phyloP scores from a whole-genome alignment of 2,113 vertebrate genomes.

The Aphyosemion australe region DNA sequence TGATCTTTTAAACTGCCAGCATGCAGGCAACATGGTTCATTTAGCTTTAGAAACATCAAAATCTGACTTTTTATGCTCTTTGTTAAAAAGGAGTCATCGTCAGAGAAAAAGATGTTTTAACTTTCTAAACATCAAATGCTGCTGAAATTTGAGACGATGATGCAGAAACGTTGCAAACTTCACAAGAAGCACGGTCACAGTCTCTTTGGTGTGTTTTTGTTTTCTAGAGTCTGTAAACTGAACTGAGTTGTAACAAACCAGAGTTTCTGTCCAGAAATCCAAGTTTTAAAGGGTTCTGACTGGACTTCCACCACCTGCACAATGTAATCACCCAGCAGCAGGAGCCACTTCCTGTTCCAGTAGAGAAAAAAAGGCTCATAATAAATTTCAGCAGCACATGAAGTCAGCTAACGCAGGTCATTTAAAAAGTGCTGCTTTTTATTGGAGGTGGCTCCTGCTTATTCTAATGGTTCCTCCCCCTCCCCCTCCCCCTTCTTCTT shows the following conservation, averaged over 20 bases:
- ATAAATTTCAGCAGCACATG: constrained; percentile 54
- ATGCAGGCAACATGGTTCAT: constrained; percentile 29
- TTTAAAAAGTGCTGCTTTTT: constrained; percentile 67
- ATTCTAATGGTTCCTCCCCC: constrained; percentile 60
- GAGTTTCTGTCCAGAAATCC: not conserved
- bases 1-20: constrained; percentile 38
- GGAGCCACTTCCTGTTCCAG: not conserved
- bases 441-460: constrained; percentile 59
- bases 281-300: not conserved
- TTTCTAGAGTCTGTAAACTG: not conserved
- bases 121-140: not conserved
- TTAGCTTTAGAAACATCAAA: not conserved
- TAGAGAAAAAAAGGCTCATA: constrained; percentile 12
- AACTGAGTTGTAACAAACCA: not conserved
- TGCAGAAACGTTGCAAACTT: no score
- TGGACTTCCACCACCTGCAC: constrained; percentile 10
- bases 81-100: no score
- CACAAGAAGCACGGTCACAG: no score
- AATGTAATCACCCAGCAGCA: constrained; percentile 7
- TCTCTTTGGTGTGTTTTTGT: not conserved
- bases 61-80: not conserved
- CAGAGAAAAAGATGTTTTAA: no score
- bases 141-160: not conserved
- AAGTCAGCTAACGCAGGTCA: constrained; percentile 51
- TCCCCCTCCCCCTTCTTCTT: constrained; percentile 39